Evolutionary conservation across 2,797 vertebrate species (phyloP).

Genomic region (Alosa sapidissima): DNA sequence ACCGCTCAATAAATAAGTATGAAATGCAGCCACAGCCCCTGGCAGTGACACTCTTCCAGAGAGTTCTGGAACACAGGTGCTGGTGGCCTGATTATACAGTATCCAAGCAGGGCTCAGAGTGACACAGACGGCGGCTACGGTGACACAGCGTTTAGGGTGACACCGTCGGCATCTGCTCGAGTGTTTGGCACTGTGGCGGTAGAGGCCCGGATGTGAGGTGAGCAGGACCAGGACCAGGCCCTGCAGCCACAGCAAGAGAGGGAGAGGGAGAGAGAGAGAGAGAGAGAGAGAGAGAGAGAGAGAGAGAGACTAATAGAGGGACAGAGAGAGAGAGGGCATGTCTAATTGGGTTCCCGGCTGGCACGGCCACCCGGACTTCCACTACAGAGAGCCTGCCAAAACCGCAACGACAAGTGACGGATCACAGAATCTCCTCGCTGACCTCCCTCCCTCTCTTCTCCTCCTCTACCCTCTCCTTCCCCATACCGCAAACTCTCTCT

Average conservation of each 20-base stretch:
- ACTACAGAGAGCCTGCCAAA: slow-evolving; percentile 39
- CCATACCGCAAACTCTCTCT: background rate
- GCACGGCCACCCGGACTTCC: slow-evolving; percentile 39
- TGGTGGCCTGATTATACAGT: background rate
- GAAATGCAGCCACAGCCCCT: background rate
- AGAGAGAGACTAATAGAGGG: background rate
- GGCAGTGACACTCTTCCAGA: background rate
- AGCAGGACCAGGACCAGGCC: background rate
- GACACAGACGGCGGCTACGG: slow-evolving; percentile 3
- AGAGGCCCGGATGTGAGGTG: background rate
- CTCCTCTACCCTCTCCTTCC: background rate
- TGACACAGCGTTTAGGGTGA: slow-evolving; percentile 22
- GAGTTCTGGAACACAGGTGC: background rate
- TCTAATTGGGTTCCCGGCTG: slow-evolving; percentile 40
- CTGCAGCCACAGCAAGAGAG: background rate
- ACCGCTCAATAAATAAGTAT: background rate
- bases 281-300: background rate
- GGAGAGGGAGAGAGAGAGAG: background rate
- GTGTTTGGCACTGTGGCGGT: background rate
- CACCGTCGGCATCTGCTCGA: slow-evolving; percentile 8
- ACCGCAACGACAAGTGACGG: slow-evolving; percentile 46
- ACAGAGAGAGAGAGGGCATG: background rate
- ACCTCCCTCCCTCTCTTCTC: background rate
- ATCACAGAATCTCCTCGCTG: slow-evolving; percentile 42
- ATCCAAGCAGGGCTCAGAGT: background rate